Evolutionary conservation across 1,140 invertebrate genomes (phyloP), one percentile per base, ranked within the genome.

Genomic region (Drosophila teissieri): DNA sequence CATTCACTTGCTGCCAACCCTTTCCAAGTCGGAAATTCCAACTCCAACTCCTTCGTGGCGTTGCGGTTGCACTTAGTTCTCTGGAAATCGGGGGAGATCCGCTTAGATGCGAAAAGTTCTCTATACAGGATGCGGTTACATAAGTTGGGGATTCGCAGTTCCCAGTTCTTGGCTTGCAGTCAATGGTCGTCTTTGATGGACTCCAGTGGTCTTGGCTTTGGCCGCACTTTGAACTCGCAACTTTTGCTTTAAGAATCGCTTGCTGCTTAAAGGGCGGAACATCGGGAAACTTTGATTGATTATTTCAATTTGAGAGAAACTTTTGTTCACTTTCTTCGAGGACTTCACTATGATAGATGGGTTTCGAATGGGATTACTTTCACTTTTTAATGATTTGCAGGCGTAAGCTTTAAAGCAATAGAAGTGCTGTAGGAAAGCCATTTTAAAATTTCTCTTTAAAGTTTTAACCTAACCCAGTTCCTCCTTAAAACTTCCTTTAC

Each of bases 1-100:
- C 84, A 86, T 83, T 83, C 75, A 88, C 72, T 84, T 78, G 37
- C 24, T 31, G 58, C 51, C 34, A 77, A 79, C 72, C 80, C 68
- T 73, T 73, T 61, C 31, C 31, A 24, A 67, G 67, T 49, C 65
- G 37, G 34, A 70, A 56, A 62, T 42, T 65, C 27, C 12, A 52
- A 37, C 60, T 65, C 27, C 12, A 52, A 37, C 60, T 75, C 45
- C 45, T 48, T 14, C 57, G 42, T 55, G 44, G 51, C 34, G 56
- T 44, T 83, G 74, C 58, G 75, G 80, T 81, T 81, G 79, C 78
- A 81, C 61, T 73, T 70, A 46, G 62, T 46, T 34, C 63, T 73
- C 37, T 31, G 27, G 8, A 17, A 51, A 27, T 24, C 27, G 44
- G 45, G 44, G 22, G 39, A 48, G 51, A 40, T 64, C 40, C 61